These are phyloP conservation scores for Euleptes europaea DNA, from an alignment of 2,113 vertebrate species.

Conservation along the genomic window DNA sequence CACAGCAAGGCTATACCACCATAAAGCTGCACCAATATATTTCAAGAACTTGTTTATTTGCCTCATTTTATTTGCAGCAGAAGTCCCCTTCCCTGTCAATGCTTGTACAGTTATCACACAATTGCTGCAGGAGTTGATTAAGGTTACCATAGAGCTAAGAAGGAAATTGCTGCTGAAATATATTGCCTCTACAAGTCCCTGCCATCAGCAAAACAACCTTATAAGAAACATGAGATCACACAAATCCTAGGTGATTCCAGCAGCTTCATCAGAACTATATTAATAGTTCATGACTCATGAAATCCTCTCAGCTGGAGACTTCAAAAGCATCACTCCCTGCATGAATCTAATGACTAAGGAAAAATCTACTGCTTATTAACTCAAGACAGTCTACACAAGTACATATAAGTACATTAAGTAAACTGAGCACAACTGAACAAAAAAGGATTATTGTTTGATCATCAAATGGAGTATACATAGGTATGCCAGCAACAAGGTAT, in stretches of 20 bases:
- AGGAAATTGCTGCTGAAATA: neutral
- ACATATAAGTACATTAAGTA: neutral
- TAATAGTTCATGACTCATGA: neutral
- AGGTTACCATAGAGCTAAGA: neutral
- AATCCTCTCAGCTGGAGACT: neutral
- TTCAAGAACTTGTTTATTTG: neutral
- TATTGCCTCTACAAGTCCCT: neutral
- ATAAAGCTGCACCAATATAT: neutral
- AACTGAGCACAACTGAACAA: neutral
- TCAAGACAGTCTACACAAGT: neutral
- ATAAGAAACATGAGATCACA: conserved; percentile 6
- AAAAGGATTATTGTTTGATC: neutral
- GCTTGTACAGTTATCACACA: neutral
- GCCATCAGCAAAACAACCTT: conserved; percentile 2
- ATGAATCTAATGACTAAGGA: neutral
- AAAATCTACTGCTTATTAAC: neutral
- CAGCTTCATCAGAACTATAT: neutral
- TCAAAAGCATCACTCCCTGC: neutral
- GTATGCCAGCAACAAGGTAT: neutral
- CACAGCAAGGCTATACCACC: neutral
- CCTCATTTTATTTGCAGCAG: neutral
- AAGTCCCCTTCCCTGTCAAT: no score
- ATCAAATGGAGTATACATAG: neutral
- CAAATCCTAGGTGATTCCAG: neutral
- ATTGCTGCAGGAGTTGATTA: neutral